phyloP scores from a whole-genome alignment of 92 coral and sea anemone species.

The Actinernus sp. region DNA sequence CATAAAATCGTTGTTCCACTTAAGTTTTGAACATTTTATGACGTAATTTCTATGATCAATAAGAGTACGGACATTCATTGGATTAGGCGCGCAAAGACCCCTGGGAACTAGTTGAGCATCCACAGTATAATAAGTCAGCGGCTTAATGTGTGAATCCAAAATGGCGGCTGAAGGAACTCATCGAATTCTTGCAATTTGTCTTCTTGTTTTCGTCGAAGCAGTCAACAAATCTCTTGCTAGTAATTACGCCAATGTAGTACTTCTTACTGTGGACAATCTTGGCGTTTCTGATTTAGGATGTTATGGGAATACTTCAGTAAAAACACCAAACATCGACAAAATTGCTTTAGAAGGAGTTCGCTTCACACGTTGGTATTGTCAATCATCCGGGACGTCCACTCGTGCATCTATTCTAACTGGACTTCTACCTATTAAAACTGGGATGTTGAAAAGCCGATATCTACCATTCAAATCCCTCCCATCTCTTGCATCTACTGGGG shows the following conservation, averaged over 20 bases:
- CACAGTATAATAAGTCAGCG: too few relatives aligned
- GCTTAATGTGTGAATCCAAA: too few relatives aligned
- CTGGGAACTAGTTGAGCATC: too few relatives aligned
- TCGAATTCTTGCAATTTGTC: too few relatives aligned
- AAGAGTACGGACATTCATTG: too few relatives aligned
- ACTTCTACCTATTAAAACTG: constrained; percentile 88
- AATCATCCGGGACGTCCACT: constrained; percentile 78
- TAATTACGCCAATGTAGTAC: constrained; percentile 47
- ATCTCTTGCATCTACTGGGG: constrained; percentile 90
- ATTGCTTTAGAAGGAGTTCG: constrained; percentile 58
- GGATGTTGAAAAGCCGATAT: constrained; percentile 88
- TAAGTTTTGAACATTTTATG: too few relatives aligned
- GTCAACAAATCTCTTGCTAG: too few relatives aligned
- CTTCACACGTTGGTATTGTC: constrained; percentile 84
- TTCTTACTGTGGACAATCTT: constrained; percentile 72
- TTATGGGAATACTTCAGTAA: constrained; percentile 33
- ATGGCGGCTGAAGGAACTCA: too few relatives aligned
- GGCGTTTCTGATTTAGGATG: constrained; percentile 67
- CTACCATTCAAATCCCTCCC: constrained; percentile 83
- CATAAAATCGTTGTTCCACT: too few relatives aligned
- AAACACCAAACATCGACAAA: constrained; percentile 75
- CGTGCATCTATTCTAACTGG: constrained; percentile 93
- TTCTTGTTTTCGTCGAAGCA: too few relatives aligned
- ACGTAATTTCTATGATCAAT: too few relatives aligned
- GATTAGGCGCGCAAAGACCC: too few relatives aligned